Conservation (phyloP, 2,113 vertebrate genomes). For the Rhea pennata region DNA sequence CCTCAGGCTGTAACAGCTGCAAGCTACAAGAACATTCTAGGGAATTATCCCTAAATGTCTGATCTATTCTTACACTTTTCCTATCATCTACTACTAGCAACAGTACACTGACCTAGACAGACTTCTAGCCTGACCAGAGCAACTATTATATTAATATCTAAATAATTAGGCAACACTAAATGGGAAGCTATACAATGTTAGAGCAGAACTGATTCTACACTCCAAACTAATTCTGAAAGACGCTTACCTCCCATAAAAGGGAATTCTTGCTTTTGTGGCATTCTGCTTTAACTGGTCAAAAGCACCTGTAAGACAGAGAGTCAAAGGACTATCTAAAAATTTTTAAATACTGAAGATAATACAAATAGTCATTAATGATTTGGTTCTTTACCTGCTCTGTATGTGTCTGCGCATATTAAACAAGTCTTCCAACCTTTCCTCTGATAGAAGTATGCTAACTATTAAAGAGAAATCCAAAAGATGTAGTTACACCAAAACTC, state of each 20-base stretch:
- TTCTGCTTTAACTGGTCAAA: conserved; percentile 99
- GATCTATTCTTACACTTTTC: not conserved
- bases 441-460: conserved; percentile 98
- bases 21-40: not conserved
- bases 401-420: conserved; percentile 98
- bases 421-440: conserved; percentile 99
- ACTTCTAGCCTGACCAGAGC: not conserved
- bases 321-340: conserved; percentile 3
- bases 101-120: not conserved
- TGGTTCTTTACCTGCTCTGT: conserved; percentile 90
- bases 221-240: not conserved
- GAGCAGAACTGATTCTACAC: not conserved
- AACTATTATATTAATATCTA: not conserved
- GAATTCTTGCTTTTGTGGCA: conserved; percentile 99
- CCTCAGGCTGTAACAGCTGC: not conserved
- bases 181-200: accelerated
- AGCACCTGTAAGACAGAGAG: conserved; percentile 84
- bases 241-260: conserved; percentile 96
- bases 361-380: not conserved
- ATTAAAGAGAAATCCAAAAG: conserved; percentile 58
- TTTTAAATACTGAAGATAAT: not conserved
- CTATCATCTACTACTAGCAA: not conserved
- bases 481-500: not conserved
- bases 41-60: not conserved
- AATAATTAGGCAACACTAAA: not conserved